phyloP scores from a whole-genome alignment of 1,140 invertebrate species.

The Planococcus citri region DNA sequence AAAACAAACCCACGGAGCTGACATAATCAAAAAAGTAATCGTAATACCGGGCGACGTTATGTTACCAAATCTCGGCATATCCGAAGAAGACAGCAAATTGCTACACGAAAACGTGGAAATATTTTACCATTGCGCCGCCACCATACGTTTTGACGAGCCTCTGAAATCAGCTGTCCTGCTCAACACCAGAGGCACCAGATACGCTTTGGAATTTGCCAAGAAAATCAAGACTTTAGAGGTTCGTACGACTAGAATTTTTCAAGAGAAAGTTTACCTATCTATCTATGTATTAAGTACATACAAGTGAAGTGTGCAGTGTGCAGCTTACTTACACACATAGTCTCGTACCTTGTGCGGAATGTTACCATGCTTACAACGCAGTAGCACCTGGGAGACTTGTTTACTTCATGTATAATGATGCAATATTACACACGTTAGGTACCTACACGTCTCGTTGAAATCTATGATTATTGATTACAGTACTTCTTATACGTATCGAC shows the following conservation, averaged over 20 bases:
- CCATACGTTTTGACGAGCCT: conserved; percentile 63
- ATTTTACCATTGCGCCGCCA: conserved; percentile 52
- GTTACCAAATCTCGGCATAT: conserved; percentile 57
- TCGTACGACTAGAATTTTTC: conserved; percentile 13
- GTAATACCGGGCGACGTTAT: conserved; percentile 67
- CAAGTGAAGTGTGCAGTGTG: no score
- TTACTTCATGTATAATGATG: background rate
- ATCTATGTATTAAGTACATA: no score
- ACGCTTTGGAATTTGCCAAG: conserved; percentile 56
- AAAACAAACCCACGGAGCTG: conserved; percentile 42
- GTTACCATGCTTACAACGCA: background rate
- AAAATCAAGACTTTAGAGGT: conserved; percentile 58
- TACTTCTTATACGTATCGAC: conserved; percentile 48
- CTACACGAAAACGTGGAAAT: conserved; percentile 35
- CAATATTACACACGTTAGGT: background rate
- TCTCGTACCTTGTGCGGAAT: background rate
- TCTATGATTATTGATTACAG: conserved; percentile 27
- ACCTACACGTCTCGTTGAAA: no score
- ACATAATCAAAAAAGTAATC: conserved; percentile 49
- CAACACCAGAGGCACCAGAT: conserved; percentile 61
- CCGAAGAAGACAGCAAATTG: conserved; percentile 48
- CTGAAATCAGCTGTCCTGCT: conserved; percentile 57
- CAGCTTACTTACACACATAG: background rate
- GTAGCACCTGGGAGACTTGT: background rate
- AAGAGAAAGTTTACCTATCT: background rate